These are phyloP conservation scores for Cotesia vestalis DNA, from an alignment of 1,140 invertebrate species.

Conservation along the genomic window DNA sequence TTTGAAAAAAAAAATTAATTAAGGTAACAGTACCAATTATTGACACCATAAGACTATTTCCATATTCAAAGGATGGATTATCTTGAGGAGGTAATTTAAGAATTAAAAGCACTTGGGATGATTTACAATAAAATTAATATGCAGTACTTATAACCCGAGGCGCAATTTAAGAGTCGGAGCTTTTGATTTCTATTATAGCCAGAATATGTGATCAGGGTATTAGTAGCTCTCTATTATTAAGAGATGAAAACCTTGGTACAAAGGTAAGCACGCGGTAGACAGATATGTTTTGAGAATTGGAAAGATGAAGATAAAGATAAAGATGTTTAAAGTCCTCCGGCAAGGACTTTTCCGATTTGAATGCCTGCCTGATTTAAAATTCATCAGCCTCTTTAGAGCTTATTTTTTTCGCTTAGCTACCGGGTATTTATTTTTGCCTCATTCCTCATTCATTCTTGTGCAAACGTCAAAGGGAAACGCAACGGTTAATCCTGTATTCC, in stretches of 20 bases:
- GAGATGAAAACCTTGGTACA: conserved; percentile 36
- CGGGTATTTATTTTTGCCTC: conserved; percentile 61
- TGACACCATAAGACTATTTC: too few relatives aligned
- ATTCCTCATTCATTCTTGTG: conserved; percentile 17
- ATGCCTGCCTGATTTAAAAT: conserved; percentile 65
- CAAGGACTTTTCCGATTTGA: conserved; percentile 62
- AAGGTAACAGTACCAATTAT: too few relatives aligned
- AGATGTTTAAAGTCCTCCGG: conserved; percentile 57
- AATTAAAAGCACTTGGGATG: conserved; percentile 9
- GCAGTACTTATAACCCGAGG: conserved; percentile 55
- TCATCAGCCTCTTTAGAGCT: conserved; percentile 66
- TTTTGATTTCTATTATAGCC: conserved; percentile 51
- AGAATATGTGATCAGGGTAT: conserved; percentile 67
- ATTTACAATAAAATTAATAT: conserved; percentile 62
- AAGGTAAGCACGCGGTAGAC: background rate
- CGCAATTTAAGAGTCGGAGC: conserved; percentile 47
- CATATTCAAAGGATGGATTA: too few relatives aligned
- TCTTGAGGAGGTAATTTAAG: too few relatives aligned
- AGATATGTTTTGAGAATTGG: background rate
- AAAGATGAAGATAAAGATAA: conserved; percentile 16
- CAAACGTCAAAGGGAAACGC: conserved; percentile 31
- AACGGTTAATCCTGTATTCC: conserved; percentile 44
- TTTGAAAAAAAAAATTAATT: too few relatives aligned
- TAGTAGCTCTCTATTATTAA: conserved; percentile 47
- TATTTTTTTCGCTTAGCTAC: conserved; percentile 63